A percentile compares a stretch with the other conserved stretches of the same genome.
Evolutionary conservation across 2,113 vertebrate species (phyloP).

Genomic region (Hippocampus comes): DNA sequence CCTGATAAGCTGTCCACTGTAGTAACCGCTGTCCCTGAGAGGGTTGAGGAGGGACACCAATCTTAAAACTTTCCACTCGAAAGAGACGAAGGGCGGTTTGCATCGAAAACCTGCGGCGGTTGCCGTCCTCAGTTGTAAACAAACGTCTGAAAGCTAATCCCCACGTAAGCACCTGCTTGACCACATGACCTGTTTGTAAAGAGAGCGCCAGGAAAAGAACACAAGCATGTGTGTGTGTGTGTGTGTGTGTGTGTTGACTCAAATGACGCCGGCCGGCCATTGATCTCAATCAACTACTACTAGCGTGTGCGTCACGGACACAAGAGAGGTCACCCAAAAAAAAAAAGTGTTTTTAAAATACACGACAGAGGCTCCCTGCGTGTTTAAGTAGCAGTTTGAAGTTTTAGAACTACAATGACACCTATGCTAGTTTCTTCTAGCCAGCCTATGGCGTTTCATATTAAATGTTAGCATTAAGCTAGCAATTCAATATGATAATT

Average conservation of each 20-base stretch:
- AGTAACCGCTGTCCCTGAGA: too few species aligned
- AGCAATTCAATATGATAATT: too few species aligned
- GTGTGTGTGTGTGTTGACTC: constrained; percentile 13
- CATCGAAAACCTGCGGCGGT: background rate
- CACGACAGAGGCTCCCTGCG: too few species aligned
- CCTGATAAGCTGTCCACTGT: too few species aligned
- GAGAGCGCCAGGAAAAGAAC: constrained; percentile 39
- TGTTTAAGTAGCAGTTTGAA: too few species aligned
- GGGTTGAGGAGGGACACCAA: background rate
- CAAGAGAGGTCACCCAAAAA: background rate
- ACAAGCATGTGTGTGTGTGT: constrained; percentile 21
- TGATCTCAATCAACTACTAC: constrained; percentile 20
- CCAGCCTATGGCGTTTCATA: too few species aligned
- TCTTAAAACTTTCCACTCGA: background rate
- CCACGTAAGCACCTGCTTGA: constrained; percentile 43
- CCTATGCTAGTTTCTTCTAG: too few species aligned
- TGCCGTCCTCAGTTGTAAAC: constrained; percentile 31
- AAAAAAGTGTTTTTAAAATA: background rate
- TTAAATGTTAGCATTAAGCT: too few species aligned
- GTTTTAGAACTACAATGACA: too few species aligned
- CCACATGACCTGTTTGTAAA: constrained; percentile 55
- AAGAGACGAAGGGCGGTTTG: background rate
- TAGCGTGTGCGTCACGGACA: background rate
- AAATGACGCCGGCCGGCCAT: background rate
- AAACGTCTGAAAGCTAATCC: constrained; percentile 46